phyloP scores from a whole-genome alignment of 2,113 vertebrate species.

The Arizona elegans region DNA sequence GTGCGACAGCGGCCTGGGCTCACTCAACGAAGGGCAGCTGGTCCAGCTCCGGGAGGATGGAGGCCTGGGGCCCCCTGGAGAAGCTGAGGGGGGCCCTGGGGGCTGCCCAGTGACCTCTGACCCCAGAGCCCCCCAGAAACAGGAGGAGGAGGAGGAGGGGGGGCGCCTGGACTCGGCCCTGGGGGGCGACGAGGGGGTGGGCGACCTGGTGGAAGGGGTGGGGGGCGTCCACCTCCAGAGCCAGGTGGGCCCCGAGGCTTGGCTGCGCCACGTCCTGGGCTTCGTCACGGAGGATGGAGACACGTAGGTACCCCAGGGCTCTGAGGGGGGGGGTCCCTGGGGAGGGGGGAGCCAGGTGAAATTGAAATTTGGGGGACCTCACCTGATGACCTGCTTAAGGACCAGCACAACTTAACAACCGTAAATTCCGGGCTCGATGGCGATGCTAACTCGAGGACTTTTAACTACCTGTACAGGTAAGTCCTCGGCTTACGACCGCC shows the following conservation, averaged over 20 bases:
- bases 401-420: neutral
- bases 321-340: neutral
- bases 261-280: constrained; percentile 68
- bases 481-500: neutral
- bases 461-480: neutral
- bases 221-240: constrained; percentile 2
- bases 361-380: neutral
- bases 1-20: constrained; percentile 81
- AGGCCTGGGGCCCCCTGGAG: neutral
- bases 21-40: constrained; percentile 58
- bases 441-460: neutral
- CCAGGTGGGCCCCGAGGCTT: constrained; percentile 29
- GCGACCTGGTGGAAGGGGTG: constrained; percentile 44
- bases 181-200: constrained; percentile 46
- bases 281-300: constrained; percentile 79
- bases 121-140: neutral
- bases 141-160: constrained; percentile 8
- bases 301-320: constrained; percentile 64
- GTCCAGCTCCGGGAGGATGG: constrained; percentile 33
- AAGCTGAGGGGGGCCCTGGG: neutral
- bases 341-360: no score
- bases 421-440: neutral
- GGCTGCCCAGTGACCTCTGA: neutral
- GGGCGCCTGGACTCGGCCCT: constrained; percentile 61
- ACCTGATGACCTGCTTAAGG: neutral